Conservation (phyloP, 2,113 vertebrate species). For the Proteles cristata region DNA sequence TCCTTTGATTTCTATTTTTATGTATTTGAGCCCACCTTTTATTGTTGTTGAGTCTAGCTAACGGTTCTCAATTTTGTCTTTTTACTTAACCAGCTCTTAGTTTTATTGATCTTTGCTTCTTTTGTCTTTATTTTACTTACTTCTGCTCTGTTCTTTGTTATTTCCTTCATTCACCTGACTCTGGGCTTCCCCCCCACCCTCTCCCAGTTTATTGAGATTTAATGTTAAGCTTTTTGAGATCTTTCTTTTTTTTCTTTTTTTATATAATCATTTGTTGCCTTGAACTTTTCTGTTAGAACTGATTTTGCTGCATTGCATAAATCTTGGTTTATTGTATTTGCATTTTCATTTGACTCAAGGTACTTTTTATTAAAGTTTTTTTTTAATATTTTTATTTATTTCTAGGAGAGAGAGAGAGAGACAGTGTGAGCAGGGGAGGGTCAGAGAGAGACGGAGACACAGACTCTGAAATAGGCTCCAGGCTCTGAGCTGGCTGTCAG, state of each 20-base stretch:
- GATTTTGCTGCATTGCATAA: background rate
- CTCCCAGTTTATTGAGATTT: background rate
- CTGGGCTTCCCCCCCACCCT: background rate
- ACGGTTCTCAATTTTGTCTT: background rate
- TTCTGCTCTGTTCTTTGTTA: constrained; percentile 2
- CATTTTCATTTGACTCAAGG: background rate
- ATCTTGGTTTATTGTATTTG: background rate
- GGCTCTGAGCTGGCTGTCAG: too few species aligned
- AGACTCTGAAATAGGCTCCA: too few species aligned
- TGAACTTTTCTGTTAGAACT: constrained; percentile 8
- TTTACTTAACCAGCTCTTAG: background rate
- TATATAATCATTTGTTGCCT: background rate
- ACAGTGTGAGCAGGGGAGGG: too few species aligned
- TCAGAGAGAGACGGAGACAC: too few species aligned
- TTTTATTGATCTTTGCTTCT: background rate
- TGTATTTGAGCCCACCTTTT: background rate
- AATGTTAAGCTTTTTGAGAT: background rate
- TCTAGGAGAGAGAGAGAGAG: too few species aligned
- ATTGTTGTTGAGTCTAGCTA: background rate
- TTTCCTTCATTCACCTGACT: background rate
- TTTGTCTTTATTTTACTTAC: background rate
- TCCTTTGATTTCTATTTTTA: background rate
- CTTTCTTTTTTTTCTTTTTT: background rate
- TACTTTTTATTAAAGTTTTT: background rate
- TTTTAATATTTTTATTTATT: too few species aligned